Percentiles rank a stretch among this genome's conserved stretches.
phyloP scores from a whole-genome alignment of 2,797 vertebrate genomes.

The Myotis pilosus region DNA sequence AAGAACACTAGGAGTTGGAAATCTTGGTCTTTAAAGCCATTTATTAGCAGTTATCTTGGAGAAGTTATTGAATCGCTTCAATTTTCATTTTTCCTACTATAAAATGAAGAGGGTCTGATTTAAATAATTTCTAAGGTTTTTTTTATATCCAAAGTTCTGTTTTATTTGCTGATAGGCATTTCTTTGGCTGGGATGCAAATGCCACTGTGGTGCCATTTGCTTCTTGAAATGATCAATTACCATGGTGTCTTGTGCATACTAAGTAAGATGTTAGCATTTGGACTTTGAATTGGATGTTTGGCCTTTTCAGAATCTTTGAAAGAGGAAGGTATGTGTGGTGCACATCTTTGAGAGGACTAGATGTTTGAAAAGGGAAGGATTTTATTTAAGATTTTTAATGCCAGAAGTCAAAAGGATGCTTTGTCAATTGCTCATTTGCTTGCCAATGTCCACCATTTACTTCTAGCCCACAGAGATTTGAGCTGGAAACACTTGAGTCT shows the following conservation, averaged over 20 bases:
- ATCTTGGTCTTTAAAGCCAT: neutral
- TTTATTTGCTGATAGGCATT: neutral
- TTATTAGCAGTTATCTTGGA: neutral
- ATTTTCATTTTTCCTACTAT: neutral
- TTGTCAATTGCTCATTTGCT: conserved; percentile 1
- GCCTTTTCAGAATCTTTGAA: conserved; percentile 41
- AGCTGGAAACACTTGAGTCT: neutral
- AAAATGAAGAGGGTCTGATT: conserved; percentile 6
- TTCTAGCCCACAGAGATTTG: neutral
- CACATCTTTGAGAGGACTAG: neutral
- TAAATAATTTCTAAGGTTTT: conserved; percentile 41
- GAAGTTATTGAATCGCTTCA: neutral
- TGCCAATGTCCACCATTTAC: neutral
- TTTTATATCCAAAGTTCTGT: neutral
- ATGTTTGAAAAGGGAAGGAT: neutral
- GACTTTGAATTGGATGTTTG: neutral
- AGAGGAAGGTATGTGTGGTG: neutral
- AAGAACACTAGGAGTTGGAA: neutral
- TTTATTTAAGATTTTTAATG: conserved; percentile 40
- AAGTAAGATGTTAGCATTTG: neutral
- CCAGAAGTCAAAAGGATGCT: neutral
- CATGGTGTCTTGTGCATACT: neutral
- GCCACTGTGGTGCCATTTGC: neutral
- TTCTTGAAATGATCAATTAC: conserved; percentile 40
- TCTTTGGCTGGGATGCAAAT: conserved; percentile 38